Percentiles rank a stretch among this genome's conserved stretches.
Evolutionary conservation across 2,888 invertebrate genomes (phyloP).

Genomic region (Temnothorax ravouxi): DNA sequence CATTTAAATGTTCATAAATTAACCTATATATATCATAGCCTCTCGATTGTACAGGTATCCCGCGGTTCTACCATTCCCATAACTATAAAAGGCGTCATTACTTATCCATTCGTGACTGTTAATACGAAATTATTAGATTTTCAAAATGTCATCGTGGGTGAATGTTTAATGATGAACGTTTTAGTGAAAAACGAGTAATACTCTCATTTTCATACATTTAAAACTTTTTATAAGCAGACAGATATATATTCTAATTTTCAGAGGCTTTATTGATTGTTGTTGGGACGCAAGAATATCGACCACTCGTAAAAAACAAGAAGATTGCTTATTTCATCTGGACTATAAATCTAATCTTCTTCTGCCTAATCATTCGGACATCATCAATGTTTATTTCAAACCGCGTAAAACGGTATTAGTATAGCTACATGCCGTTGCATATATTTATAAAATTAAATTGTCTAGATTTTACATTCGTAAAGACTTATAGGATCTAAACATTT

Average conservation of each 20-base stretch:
- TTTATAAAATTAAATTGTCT: neutral
- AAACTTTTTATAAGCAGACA: neutral
- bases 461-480: neutral
- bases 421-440: neutral
- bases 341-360: slow-evolving; percentile 85
- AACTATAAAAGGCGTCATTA: slow-evolving; percentile 88
- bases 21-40: slow-evolving; percentile 1
- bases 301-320: slow-evolving; percentile 61
- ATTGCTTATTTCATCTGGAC: slow-evolving; percentile 76
- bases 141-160: slow-evolving; percentile 88
- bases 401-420: slow-evolving; percentile 81
- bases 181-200: slow-evolving; percentile 88
- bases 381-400: slow-evolving; percentile 89
- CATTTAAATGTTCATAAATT: neutral
- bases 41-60: slow-evolving; percentile 85
- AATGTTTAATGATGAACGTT: slow-evolving; percentile 88
- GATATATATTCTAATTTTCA: slow-evolving; percentile 75
- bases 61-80: slow-evolving; percentile 89
- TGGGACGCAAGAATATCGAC: slow-evolving; percentile 86
- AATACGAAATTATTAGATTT: slow-evolving; percentile 87
- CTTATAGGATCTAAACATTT: neutral
- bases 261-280: slow-evolving; percentile 88
- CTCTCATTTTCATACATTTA: slow-evolving; percentile 11
- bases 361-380: slow-evolving; percentile 87
- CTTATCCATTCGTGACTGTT: slow-evolving; percentile 88